Conservation (phyloP, 2,797 vertebrate species). For the Eulemur albifrons region DNA sequence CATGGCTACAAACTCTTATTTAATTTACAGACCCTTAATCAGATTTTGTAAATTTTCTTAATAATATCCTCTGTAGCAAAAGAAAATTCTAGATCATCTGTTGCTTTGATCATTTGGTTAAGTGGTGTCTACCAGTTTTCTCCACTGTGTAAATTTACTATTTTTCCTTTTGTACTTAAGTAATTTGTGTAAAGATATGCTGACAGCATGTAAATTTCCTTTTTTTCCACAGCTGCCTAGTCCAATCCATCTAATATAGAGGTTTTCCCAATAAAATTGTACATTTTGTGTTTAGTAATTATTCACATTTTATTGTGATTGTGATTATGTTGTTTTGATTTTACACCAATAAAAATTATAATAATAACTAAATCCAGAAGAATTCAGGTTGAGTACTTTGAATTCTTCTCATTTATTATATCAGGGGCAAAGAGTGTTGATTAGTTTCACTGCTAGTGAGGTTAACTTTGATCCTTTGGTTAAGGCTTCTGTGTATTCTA, state of each 20-base stretch:
- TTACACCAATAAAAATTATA: neutral
- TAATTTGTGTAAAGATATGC: neutral
- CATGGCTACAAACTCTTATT: neutral
- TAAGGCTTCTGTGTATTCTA: neutral
- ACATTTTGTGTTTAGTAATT: neutral
- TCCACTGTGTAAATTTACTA: neutral
- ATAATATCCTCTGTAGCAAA: neutral
- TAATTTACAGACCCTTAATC: neutral
- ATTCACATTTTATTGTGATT: neutral
- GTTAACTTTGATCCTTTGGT: neutral
- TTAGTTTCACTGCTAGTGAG: neutral
- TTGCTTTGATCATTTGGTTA: neutral
- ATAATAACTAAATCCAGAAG: neutral
- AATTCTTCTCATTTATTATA: neutral
- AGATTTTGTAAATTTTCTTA: neutral
- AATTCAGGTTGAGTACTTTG: neutral
- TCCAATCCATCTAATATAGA: neutral
- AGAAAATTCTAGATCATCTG: neutral
- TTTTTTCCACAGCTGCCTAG: neutral
- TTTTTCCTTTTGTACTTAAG: neutral
- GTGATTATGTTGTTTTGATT: neutral
- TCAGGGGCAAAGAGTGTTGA: neutral
- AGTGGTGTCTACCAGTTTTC: neutral
- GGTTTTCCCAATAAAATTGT: neutral
- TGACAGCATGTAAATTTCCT: neutral